A percentile compares a stretch with the other conserved stretches of the same genome.
These are phyloP conservation scores for Ormyrus pomaceus DNA, from an alignment of 2,888 invertebrate genomes.

Conservation along the genomic window DNA sequence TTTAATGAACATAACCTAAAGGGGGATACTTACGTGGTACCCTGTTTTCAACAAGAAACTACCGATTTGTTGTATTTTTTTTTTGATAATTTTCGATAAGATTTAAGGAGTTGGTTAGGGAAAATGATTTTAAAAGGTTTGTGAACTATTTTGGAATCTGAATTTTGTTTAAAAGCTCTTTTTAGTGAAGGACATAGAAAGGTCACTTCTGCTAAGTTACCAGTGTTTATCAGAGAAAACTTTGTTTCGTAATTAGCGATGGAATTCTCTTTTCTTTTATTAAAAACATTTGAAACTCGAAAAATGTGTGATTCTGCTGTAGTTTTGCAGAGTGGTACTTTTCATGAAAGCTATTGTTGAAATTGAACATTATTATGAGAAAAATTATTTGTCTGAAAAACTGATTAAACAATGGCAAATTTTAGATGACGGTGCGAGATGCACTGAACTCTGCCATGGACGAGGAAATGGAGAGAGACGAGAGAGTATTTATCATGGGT, in stretches of 20 bases:
- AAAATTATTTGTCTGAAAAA: constrained; percentile 9
- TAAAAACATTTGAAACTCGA: too few species aligned
- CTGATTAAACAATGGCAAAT: constrained; percentile 61
- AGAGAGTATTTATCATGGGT: constrained; percentile 92
- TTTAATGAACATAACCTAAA: constrained; percentile 53
- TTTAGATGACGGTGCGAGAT: constrained; percentile 95
- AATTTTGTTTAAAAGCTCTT: constrained; percentile 1
- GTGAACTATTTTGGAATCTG: neutral
- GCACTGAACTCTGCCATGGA: constrained; percentile 97
- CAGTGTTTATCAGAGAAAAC: constrained; percentile 43
- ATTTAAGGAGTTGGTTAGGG: neutral
- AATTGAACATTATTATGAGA: neutral
- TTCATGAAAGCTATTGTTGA: too few species aligned
- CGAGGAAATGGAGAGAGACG: constrained; percentile 97
- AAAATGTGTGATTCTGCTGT: too few species aligned
- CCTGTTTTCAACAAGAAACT: neutral
- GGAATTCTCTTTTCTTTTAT: too few species aligned
- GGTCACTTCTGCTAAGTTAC: constrained; percentile 54
- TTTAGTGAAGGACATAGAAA: constrained; percentile 61
- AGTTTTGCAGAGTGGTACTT: too few species aligned
- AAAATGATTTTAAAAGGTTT: neutral
- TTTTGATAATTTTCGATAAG: neutral
- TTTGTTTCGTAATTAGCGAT: neutral
- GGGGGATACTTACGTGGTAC: neutral
- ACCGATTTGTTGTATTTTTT: neutral